phyloP scores from a whole-genome alignment of 2,113 vertebrate genomes.

The Cryptotis parvus region DNA sequence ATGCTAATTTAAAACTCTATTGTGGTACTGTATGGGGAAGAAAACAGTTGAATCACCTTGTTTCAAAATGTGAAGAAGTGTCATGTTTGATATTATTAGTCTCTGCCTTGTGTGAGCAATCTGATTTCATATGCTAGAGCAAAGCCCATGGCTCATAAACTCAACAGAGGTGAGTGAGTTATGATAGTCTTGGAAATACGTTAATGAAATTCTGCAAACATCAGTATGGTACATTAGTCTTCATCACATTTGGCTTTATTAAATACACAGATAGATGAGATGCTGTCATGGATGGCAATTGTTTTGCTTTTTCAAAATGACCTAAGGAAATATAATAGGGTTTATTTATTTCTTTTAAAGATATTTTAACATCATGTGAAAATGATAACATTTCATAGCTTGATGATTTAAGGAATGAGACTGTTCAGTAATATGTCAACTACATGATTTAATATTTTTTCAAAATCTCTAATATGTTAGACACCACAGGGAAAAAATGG shows the following conservation, averaged over 20 bases:
- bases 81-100: slow-evolving; percentile 83
- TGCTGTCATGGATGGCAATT: slow-evolving; percentile 80
- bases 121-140: slow-evolving; percentile 86
- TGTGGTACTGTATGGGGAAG: slow-evolving; percentile 50
- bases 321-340: slow-evolving; percentile 67
- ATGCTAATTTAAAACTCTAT: slow-evolving; percentile 64
- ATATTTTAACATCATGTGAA: slow-evolving; percentile 34
- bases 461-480: background rate
- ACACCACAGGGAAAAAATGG: background rate
- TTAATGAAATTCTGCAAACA: slow-evolving; percentile 89
- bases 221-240: slow-evolving; percentile 89
- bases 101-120: slow-evolving; percentile 82
- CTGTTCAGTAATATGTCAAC: slow-evolving; percentile 44
- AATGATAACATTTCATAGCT: slow-evolving; percentile 65
- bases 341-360: background rate
- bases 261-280: slow-evolving; percentile 86
- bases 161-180: slow-evolving; percentile 88
- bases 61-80: slow-evolving; percentile 76
- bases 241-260: slow-evolving; percentile 88
- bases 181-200: slow-evolving; percentile 85
- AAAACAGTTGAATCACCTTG: slow-evolving; percentile 86
- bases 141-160: slow-evolving; percentile 89
- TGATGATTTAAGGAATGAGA: slow-evolving; percentile 58
- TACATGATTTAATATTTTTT: slow-evolving; percentile 54
- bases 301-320: slow-evolving; percentile 81